Conservation (phyloP, 2,888 invertebrate genomes). For the Stratiomys singularior region DNA sequence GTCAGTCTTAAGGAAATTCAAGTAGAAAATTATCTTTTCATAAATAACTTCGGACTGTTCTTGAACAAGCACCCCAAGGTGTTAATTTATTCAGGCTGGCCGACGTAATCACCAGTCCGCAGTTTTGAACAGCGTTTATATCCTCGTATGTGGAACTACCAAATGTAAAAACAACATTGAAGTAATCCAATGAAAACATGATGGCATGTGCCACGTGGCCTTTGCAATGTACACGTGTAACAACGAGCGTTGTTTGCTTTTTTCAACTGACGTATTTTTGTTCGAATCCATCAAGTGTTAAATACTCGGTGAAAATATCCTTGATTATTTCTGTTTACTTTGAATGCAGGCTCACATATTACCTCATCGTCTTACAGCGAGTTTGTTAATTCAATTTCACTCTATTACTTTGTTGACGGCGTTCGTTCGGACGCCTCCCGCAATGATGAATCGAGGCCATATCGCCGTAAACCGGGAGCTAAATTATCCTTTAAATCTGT, state of each 20-base stretch:
- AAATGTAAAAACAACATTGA: conserved; percentile 38
- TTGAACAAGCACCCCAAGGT: too few relatives aligned
- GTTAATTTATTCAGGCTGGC: too few relatives aligned
- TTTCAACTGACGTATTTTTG: conserved; percentile 42
- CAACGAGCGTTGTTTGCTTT: conserved; percentile 39
- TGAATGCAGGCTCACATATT: conserved; percentile 41
- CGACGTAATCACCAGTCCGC: too few relatives aligned
- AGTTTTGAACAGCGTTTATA: too few relatives aligned
- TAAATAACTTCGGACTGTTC: too few relatives aligned
- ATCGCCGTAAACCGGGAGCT: not conserved
- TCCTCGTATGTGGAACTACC: not conserved
- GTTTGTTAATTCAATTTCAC: conserved; percentile 41
- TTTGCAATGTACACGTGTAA: conserved; percentile 27
- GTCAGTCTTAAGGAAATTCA: too few relatives aligned
- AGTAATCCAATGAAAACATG: conserved; percentile 44
- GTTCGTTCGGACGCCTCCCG: conserved; percentile 24
- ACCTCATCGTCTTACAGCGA: conserved; percentile 22
- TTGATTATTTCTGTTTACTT: conserved; percentile 20
- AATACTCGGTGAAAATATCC: conserved; percentile 19
- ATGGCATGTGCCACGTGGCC: conserved; percentile 40
- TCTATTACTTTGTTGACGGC: conserved; percentile 15
- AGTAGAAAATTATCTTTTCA: too few relatives aligned
- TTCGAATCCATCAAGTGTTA: conserved; percentile 45
- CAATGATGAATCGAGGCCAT: not conserved
- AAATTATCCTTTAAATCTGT: conserved; percentile 5